A percentile compares a stretch with the other conserved stretches of the same genome.
These are phyloP conservation scores for Mylabris sibirica DNA, from an alignment of 2,888 invertebrate genomes.

Conservation along the genomic window DNA sequence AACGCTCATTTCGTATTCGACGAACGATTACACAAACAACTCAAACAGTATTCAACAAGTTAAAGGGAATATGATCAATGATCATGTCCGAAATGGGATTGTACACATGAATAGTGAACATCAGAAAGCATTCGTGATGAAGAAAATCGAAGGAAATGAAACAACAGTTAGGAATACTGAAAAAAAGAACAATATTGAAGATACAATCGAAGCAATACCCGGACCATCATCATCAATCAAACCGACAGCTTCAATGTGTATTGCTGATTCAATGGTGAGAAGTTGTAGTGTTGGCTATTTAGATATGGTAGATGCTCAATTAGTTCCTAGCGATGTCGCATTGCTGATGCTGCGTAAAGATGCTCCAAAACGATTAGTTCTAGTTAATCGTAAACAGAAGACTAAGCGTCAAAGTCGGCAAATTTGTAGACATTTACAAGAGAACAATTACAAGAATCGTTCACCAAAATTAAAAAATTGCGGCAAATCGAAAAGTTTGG, in stretches of 20 bases:
- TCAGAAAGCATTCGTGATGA: slow-evolving; percentile 64
- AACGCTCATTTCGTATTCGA: slow-evolving; percentile 74
- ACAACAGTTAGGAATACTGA: slow-evolving; percentile 19
- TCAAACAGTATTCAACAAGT: slow-evolving; percentile 68
- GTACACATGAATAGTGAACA: slow-evolving; percentile 63
- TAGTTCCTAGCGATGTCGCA: slow-evolving; percentile 78
- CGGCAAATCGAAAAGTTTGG: slow-evolving; percentile 84
- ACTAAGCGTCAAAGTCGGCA: slow-evolving; percentile 46
- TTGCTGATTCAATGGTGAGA: slow-evolving; percentile 76
- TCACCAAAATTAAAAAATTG: slow-evolving; percentile 69
- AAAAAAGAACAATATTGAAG: slow-evolving; percentile 43
- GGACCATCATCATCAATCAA: slow-evolving; percentile 45
- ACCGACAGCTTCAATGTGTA: slow-evolving; percentile 33
- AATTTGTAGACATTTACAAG: slow-evolving; percentile 33
- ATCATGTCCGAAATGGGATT: slow-evolving; percentile 55
- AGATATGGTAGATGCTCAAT: slow-evolving; percentile 80
- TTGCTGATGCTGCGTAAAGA: slow-evolving; percentile 75
- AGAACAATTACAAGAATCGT: slow-evolving; percentile 38
- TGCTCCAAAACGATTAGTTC: slow-evolving; percentile 77
- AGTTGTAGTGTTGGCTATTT: slow-evolving; percentile 90
- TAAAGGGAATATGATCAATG: slow-evolving; percentile 72
- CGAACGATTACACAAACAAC: slow-evolving; percentile 71
- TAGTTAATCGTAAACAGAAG: slow-evolving; percentile 69
- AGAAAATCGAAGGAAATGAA: slow-evolving; percentile 62
- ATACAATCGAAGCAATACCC: slow-evolving; percentile 41